These are phyloP conservation scores for Promerops cafer DNA, from an alignment of 2,113 vertebrate genomes.

Conservation along the genomic window DNA sequence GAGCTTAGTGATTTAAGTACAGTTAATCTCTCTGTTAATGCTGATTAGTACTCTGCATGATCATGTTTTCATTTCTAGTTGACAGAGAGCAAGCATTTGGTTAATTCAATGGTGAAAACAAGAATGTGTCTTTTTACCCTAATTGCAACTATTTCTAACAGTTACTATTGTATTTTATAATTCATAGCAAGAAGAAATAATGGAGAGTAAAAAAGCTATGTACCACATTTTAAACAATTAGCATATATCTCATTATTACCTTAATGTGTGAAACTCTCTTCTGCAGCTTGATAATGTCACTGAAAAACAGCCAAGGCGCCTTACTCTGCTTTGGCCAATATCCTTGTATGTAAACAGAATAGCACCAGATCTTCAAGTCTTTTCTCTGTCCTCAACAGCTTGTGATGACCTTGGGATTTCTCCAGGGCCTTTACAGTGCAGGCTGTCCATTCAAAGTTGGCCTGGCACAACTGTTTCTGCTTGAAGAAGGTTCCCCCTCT, in stretches of 20 bases:
- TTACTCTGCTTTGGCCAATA: background rate
- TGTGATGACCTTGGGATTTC: background rate
- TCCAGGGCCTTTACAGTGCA: background rate
- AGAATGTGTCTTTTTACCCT: background rate
- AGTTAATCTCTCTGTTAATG: slow-evolving; percentile 12
- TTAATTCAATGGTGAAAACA: background rate
- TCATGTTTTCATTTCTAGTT: slow-evolving; percentile 3
- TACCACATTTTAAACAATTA: background rate
- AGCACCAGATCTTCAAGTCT: background rate
- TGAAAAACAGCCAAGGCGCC: background rate
- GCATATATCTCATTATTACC: background rate
- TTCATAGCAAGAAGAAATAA: background rate
- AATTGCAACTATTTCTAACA: background rate
- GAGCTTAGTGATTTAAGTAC: background rate
- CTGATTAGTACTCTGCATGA: background rate
- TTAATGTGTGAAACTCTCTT: background rate
- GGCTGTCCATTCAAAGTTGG: background rate
- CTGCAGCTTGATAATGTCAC: background rate
- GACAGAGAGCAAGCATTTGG: background rate
- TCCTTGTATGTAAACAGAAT: background rate
- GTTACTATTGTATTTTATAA: background rate
- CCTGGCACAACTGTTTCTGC: background rate
- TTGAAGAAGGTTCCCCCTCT: background rate
- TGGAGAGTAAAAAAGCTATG: background rate
- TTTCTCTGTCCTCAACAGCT: background rate